Percentiles rank a stretch among this genome's conserved stretches.
These are phyloP conservation scores for Dermatemys mawii DNA, from an alignment of 2,113 vertebrate species.

Conservation along the genomic window DNA sequence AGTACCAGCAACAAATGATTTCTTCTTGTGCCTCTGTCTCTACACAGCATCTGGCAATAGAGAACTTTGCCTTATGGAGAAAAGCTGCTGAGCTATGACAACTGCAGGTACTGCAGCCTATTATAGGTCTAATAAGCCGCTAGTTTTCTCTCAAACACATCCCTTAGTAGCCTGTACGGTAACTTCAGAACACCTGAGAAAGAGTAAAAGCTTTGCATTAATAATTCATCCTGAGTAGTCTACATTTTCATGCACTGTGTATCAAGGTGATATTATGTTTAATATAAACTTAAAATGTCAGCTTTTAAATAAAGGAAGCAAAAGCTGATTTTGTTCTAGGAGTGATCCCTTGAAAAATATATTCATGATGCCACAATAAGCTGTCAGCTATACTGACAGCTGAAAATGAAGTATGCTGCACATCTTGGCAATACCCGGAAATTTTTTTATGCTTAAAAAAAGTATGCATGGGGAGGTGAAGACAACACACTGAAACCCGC, in stretches of 20 bases:
- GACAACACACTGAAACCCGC: constrained; percentile 37
- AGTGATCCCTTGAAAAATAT: constrained; percentile 61
- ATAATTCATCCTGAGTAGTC: constrained; percentile 52
- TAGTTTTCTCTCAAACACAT: not conserved
- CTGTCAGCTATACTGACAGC: constrained; percentile 65
- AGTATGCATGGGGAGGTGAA: constrained; percentile 34
- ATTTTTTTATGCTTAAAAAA: not conserved
- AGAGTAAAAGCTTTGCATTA: constrained; percentile 56
- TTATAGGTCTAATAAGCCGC: constrained; percentile 19
- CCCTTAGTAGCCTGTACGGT: not conserved
- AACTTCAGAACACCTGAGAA: constrained; percentile 36
- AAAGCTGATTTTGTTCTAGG: constrained; percentile 51
- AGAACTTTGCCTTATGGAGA: constrained; percentile 25
- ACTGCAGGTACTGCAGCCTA: constrained; percentile 22
- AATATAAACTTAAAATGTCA: constrained; percentile 57
- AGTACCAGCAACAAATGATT: no score
- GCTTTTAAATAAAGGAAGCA: not conserved
- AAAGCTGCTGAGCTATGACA: constrained; percentile 48
- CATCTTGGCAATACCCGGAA: constrained; percentile 48
- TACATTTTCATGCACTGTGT: constrained; percentile 26
- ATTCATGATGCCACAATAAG: constrained; percentile 51
- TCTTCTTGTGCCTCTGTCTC: not conserved
- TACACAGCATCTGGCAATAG: constrained; percentile 4
- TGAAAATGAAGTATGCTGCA: constrained; percentile 54
- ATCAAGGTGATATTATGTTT: constrained; percentile 24